Evolutionary conservation across 2,797 vertebrate species (phyloP), one percentile per base, ranked within the genome.

Genomic region (Threskiornis aethiopicus): DNA sequence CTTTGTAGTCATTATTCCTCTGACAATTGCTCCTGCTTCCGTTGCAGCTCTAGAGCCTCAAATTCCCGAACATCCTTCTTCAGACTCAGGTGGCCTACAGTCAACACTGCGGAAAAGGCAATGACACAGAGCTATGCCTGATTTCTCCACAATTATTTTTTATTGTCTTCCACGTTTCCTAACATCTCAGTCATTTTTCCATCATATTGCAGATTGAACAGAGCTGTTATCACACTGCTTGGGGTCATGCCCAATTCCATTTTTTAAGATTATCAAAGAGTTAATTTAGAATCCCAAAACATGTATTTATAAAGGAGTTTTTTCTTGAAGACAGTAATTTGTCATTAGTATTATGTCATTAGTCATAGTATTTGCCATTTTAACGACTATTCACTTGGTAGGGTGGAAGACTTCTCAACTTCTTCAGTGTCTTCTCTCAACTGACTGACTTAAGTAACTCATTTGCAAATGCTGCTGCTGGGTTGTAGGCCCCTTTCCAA

Each of bases 81-180:
- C 2, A 3, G 35, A 82, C 2, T 10, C 66, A 79, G 9, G 8
- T 16, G 11, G 26, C 42, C 33, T 15, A 26, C 0, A 2, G 41
- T 29, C 55, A 70, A 7, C 16, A 1, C 10, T 87, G 33, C 1
- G 3, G 33, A 26, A 79, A 66, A 89, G 4, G 5, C 39, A 41
- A 13, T n/a, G 29, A 16, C 42, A 49, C 13, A 21, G 16, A 57
- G 10, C 31, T 61, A 2, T 70, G 21, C 31, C 24, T 78, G 1
- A 10, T 47, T 62, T 84, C 12, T 78, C 31, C 31, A 47, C 14
- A 75, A 61, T 37, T 55, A 35, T 55, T 81, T 80, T 80, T 44
- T 16, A 35, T 44, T 55, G 41, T 42, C 13, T 65, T 59, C 52
- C 18, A 17, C 3, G 22, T 49, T 66, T 80, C 24, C 44, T 69